phyloP scores from a whole-genome alignment of 2,797 vertebrate genomes.

The Dryobates pubescens region DNA sequence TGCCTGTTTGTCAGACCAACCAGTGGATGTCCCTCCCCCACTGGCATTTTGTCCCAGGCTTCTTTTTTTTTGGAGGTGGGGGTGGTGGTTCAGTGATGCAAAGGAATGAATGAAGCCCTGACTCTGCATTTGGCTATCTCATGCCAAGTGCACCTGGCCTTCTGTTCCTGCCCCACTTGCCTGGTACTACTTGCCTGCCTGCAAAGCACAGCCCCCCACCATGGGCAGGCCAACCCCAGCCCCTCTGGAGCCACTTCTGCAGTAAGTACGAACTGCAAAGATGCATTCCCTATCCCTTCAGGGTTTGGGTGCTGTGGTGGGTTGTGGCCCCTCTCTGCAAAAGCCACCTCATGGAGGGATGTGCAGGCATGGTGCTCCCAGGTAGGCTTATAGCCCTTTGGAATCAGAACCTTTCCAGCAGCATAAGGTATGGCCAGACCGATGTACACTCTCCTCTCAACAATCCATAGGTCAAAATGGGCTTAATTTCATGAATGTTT shows the following conservation, averaged over 20 bases:
- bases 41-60: background rate
- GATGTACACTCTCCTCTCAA: background rate
- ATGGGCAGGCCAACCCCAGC: background rate
- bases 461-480: background rate
- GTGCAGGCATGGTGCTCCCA: background rate
- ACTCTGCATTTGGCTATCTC: background rate
- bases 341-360: accelerated
- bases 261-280: background rate
- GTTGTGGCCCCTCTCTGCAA: background rate
- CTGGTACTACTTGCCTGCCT: background rate
- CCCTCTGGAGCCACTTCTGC: background rate
- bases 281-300: background rate
- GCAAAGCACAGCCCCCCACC: accelerated
- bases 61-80: background rate
- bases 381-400: background rate
- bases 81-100: accelerated
- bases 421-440: background rate
- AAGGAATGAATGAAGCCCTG: background rate
- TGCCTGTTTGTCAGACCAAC: background rate
- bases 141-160: accelerated
- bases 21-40: background rate
- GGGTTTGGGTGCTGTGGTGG: background rate
- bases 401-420: background rate
- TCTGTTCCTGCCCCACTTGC: accelerated
- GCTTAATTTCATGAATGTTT: background rate